Evolutionary conservation across 2,797 vertebrate genomes (phyloP), one percentile per base, ranked within the genome.

Genomic region (Aselliscus stoliczkanus): DNA sequence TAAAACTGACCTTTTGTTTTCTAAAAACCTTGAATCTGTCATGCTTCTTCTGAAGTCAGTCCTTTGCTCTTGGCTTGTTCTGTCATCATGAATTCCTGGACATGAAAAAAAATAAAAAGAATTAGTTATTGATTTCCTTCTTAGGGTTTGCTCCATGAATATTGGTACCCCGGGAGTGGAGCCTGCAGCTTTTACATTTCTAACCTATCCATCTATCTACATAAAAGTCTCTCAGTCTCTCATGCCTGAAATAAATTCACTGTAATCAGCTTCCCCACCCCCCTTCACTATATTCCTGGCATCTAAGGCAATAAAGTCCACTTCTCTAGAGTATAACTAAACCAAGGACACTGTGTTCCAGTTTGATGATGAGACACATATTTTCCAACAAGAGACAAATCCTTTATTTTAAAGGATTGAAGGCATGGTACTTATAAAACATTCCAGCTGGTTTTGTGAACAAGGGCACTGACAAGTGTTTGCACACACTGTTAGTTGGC

Each of bases 341-440:
- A 75, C 31, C 42, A 37, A 92, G 94, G 93, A 96, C 94, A 73
- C 54, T 18, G 73, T 90, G 93, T 94, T 97, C 92, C 50, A 34
- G 67, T 75, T 96, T 83, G 90, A 90, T 93, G 87, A 97, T 0
- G 39, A 86, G 81, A 95, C 29, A 37, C 52, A 64, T 92, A 76
- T 93, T 97, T 97, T 84, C 81, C 93, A 88, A 93, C 25, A 67
- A 92, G 95, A 90, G 81, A 58, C 84, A 90, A 94, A 95, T 31
- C 92, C 76, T 94, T 90, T 47, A 23, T 90, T 67, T 94, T 85
- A 79, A 88, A 96, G 73, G 84, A 27, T 9, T 42, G 56, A 67
- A 44, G 77, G 31, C 88, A 87, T 79, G 92, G 77, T 80, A 50
- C 62, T 75, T 50, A 6, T 85, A 93, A 94, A 96, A 47, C 65